A percentile compares a stretch with the other conserved stretches of the same genome.
These are phyloP conservation scores for Gasterosteus nipponicus DNA, from an alignment of 2,113 vertebrate genomes.

Conservation along the genomic window DNA sequence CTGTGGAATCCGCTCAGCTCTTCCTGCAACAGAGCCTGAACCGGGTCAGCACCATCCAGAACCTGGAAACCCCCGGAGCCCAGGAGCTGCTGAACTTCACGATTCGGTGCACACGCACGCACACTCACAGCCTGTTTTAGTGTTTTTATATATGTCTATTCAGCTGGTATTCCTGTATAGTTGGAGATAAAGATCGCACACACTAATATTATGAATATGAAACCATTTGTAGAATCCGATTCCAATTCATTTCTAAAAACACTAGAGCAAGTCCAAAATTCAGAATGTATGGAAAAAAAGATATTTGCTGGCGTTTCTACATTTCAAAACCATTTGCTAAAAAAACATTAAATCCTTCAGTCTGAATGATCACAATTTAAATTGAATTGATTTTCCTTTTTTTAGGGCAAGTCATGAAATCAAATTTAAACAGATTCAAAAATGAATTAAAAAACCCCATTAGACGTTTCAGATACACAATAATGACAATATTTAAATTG, in stretches of 20 bases:
- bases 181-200: neutral
- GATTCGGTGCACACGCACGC: conserved; percentile 83
- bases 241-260: no score
- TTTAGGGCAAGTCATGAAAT: neutral
- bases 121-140: neutral
- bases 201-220: neutral
- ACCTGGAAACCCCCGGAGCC: conserved; percentile 88
- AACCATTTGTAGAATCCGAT: neutral
- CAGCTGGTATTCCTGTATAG: neutral
- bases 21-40: conserved; percentile 94
- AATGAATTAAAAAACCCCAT: neutral
- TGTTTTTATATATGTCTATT: neutral
- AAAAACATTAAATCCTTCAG: neutral
- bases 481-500: neutral
- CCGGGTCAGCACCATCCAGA: conserved; percentile 90
- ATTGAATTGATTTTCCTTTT: neutral
- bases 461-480: neutral
- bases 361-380: neutral
- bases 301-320: neutral
- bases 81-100: conserved; percentile 94
- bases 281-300: no score
- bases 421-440: neutral
- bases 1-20: conserved; percentile 91
- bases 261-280: no score
- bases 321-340: neutral